These are phyloP conservation scores for Galerucella pusilla DNA, from an alignment of 2,888 invertebrate species.

Conservation along the genomic window DNA sequence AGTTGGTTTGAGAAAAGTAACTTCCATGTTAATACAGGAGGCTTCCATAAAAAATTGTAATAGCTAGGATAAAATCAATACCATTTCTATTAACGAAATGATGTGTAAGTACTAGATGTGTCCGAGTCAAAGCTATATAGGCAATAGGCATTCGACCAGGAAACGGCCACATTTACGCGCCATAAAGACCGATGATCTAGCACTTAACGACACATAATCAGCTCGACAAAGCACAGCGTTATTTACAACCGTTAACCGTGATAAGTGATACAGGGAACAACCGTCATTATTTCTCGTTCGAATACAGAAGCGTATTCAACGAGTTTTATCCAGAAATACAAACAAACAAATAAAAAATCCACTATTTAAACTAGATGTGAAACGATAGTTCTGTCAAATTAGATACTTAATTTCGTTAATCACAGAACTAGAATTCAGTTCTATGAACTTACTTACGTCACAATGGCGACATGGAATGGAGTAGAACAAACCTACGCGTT, in stretches of 20 bases:
- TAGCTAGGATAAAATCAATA: background rate
- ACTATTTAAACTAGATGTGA: too few relatives aligned
- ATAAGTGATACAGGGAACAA: conserved; percentile 53
- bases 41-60: too few relatives aligned
- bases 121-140: conserved; percentile 42
- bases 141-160: conserved; percentile 43
- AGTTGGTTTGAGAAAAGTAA: too few relatives aligned
- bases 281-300: conserved; percentile 56
- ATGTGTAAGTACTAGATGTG: conserved; percentile 33
- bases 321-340: background rate
- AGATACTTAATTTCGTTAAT: too few relatives aligned
- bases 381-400: too few relatives aligned
- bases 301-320: conserved; percentile 17
- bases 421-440: too few relatives aligned
- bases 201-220: conserved; percentile 60
- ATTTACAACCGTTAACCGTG: conserved; percentile 57
- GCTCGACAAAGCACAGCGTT: conserved; percentile 57
- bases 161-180: conserved; percentile 56
- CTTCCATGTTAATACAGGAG: too few relatives aligned
- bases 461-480: too few relatives aligned
- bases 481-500: too few relatives aligned
- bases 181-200: conserved; percentile 61
- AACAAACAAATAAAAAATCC: background rate
- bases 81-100: conserved; percentile 20
- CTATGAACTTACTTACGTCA: too few relatives aligned